These are phyloP conservation scores for Epinephelus malabaricus DNA, from an alignment of 2,797 vertebrate species.

Conservation along the genomic window DNA sequence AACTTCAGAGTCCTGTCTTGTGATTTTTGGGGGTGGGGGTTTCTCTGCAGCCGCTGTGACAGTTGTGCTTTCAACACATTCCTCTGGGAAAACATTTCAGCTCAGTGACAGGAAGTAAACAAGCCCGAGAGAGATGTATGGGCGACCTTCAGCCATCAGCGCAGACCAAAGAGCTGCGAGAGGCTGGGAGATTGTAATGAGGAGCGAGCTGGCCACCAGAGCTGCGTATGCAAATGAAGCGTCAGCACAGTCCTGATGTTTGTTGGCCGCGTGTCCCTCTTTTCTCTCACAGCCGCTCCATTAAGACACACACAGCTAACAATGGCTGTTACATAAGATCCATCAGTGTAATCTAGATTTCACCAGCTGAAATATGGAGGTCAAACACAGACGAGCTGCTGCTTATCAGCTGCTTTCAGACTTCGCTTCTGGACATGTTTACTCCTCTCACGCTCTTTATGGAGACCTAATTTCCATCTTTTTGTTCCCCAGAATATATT, in stretches of 20 bases:
- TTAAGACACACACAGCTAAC: constrained; percentile 6
- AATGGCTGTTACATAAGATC: constrained; percentile 32
- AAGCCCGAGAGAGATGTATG: not conserved
- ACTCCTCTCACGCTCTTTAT: not conserved
- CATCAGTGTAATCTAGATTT: constrained; percentile 8
- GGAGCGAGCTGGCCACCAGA: not conserved
- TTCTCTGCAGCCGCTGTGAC: not conserved
- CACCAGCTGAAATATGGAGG: constrained; percentile 10
- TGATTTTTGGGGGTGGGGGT: not conserved
- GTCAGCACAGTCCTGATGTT: not conserved
- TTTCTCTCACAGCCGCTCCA: not conserved
- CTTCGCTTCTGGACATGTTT: not conserved
- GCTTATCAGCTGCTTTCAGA: constrained; percentile 23
- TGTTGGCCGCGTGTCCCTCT: constrained; percentile 7
- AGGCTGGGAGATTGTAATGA: not conserved
- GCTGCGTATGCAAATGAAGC: constrained; percentile 17
- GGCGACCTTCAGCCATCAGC: constrained; percentile 31
- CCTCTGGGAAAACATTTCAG: constrained; percentile 27
- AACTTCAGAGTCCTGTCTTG: not conserved
- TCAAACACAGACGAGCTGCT: not conserved
- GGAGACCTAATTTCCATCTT: not conserved
- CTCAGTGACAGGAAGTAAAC: constrained; percentile 46
- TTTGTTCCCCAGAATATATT: not conserved
- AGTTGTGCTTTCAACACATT: constrained; percentile 8
- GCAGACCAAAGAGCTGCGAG: constrained; percentile 9